Evolutionary conservation across 2,888 invertebrate genomes (phyloP).

Genomic region (Tortricodes alternella): DNA sequence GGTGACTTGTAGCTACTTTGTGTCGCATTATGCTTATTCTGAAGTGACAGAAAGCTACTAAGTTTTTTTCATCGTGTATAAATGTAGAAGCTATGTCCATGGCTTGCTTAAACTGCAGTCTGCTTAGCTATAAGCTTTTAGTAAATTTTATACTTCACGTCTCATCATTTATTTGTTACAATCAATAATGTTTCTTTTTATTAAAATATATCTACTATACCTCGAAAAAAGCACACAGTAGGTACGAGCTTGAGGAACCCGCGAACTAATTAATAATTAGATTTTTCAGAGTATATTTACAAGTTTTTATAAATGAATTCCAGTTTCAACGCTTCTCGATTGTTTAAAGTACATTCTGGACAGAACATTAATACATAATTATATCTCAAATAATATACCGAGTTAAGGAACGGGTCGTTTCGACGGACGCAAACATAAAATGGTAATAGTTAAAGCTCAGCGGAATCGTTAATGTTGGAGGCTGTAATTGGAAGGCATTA

Average conservation of each 20-base stretch:
- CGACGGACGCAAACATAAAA: constrained; percentile 71
- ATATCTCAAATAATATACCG: constrained; percentile 45
- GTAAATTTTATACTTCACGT: too few relatives aligned
- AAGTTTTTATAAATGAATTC: too few relatives aligned
- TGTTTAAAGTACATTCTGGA: constrained; percentile 10
- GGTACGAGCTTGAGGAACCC: background rate
- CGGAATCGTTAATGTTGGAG: constrained; percentile 77
- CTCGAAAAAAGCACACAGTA: too few relatives aligned
- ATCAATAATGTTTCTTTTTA: too few relatives aligned
- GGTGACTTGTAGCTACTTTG: constrained; percentile 23
- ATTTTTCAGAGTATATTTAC: background rate
- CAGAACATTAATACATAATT: constrained; percentile 31
- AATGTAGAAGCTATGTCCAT: background rate
- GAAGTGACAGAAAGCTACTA: background rate
- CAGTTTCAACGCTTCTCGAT: background rate
- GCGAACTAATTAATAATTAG: background rate
- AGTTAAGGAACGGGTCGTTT: constrained; percentile 64
- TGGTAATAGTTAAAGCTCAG: constrained; percentile 78
- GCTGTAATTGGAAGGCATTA: constrained; percentile 81
- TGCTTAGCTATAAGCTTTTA: too few relatives aligned
- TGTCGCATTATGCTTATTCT: constrained; percentile 18
- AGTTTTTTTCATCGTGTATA: background rate
- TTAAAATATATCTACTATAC: too few relatives aligned
- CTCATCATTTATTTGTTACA: too few relatives aligned
- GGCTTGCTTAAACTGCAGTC: background rate